Percentiles rank a stretch among this genome's conserved stretches.
phyloP scores from a whole-genome alignment of 2,797 vertebrate species.

The Spea hammondii region DNA sequence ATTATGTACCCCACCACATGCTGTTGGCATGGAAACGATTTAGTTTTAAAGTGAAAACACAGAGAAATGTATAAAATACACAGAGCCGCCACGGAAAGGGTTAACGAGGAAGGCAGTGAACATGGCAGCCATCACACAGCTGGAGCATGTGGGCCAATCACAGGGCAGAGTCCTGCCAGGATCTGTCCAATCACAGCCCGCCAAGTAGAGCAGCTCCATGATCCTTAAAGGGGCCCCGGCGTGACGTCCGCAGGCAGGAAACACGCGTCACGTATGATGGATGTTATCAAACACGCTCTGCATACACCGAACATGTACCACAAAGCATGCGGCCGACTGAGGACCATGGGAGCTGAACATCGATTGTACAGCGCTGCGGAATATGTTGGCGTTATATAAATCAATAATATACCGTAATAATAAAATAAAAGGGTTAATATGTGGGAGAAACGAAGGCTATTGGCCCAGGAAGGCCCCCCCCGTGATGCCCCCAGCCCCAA shows the following conservation, averaged over 20 bases:
- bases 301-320: neutral
- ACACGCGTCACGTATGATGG: neutral
- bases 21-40: too few species aligned
- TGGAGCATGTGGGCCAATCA: slow-evolving; percentile 43
- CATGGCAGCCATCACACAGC: slow-evolving; percentile 29
- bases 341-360: neutral
- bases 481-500: too few species aligned
- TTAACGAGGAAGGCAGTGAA: slow-evolving; percentile 13
- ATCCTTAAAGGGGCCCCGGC: slow-evolving; percentile 6
- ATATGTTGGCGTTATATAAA: too few species aligned
- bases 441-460: neutral
- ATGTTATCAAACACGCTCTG: slow-evolving; percentile 1
- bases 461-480: neutral
- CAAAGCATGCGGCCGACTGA: neutral
- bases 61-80: too few species aligned
- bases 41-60: too few species aligned
- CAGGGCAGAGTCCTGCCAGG: neutral
- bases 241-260: neutral
- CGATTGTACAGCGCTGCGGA: too few species aligned
- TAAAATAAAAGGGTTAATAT: too few species aligned
- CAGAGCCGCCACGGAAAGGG: neutral
- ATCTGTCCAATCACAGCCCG: slow-evolving; percentile 26
- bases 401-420: too few species aligned
- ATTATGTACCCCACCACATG: too few species aligned
- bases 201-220: slow-evolving; percentile 24